A percentile compares a stretch with the other conserved stretches of the same genome.
phyloP scores from a whole-genome alignment of 2,113 vertebrate genomes.

The Noctilio leporinus region DNA sequence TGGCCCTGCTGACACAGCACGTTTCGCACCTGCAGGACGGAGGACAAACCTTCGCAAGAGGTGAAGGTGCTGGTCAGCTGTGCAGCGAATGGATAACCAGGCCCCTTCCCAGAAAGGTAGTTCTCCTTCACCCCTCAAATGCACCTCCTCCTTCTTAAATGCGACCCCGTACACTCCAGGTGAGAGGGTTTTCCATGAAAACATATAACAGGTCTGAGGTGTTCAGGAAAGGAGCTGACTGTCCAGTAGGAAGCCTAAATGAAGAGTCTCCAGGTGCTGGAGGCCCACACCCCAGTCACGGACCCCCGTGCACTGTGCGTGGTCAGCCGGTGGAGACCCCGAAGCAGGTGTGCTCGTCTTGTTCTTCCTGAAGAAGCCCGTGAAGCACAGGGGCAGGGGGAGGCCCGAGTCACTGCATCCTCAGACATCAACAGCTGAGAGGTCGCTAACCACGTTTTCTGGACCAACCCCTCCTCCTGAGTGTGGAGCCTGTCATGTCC shows the following conservation, averaged over 20 bases:
- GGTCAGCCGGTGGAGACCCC: neutral
- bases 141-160: neutral
- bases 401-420: neutral
- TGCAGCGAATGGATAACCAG: neutral
- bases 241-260: neutral
- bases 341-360: neutral
- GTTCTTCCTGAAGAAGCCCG: neutral
- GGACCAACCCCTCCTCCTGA: neutral
- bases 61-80: neutral
- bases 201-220: neutral
- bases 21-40: neutral
- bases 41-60: neutral
- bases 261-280: neutral
- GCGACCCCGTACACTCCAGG: no score
- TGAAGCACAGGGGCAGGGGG: neutral
- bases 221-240: neutral
- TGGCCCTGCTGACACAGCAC: neutral
- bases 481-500: no score
- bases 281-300: neutral
- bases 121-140: neutral
- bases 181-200: neutral
- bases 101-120: constrained; percentile 25
- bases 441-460: neutral
- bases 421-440: neutral
- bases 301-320: neutral